Evolutionary conservation across 2,888 invertebrate species (phyloP).

Genomic region (Meiosimyza decipiens): DNA sequence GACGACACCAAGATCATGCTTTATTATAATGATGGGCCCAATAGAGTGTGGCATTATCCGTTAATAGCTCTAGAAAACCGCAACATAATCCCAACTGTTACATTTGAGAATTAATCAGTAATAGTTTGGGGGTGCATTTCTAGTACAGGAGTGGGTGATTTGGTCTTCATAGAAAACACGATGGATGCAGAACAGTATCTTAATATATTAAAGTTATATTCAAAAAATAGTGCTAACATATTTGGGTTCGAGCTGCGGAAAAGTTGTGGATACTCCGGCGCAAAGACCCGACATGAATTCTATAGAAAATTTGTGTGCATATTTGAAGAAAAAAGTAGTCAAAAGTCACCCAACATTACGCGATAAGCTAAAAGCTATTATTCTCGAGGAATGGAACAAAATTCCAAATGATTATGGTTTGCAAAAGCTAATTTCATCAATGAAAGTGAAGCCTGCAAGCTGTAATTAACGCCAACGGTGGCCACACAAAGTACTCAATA

Average conservation of each 20-base stretch:
- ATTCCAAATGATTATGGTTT: too few relatives aligned
- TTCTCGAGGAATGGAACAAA: too few relatives aligned
- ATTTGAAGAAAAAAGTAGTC: too few relatives aligned
- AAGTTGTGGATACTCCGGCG: constrained; percentile 34
- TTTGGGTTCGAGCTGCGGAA: constrained; percentile 34
- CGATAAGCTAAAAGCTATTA: too few relatives aligned
- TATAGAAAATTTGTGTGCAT: not conserved
- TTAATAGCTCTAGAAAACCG: constrained; percentile 37
- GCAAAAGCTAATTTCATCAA: too few relatives aligned
- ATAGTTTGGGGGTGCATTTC: constrained; percentile 43
- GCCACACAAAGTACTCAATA: too few relatives aligned
- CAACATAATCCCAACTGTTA: constrained; percentile 40
- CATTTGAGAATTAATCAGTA: constrained; percentile 41
- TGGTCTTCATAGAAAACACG: not conserved
- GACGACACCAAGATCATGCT: constrained; percentile 41
- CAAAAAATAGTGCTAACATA: constrained; percentile 36
- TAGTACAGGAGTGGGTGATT: constrained; percentile 38
- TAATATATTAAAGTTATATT: constrained; percentile 32
- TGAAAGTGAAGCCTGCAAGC: too few relatives aligned
- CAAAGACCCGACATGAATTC: constrained; percentile 34
- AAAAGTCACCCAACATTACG: too few relatives aligned
- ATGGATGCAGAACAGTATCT: constrained; percentile 19
- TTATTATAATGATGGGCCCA: constrained; percentile 42
- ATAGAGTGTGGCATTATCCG: constrained; percentile 38
- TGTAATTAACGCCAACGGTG: too few relatives aligned